Base-by-base conservation (phyloP, 2,888 invertebrate species). In the Campoplex nolae region DNA sequence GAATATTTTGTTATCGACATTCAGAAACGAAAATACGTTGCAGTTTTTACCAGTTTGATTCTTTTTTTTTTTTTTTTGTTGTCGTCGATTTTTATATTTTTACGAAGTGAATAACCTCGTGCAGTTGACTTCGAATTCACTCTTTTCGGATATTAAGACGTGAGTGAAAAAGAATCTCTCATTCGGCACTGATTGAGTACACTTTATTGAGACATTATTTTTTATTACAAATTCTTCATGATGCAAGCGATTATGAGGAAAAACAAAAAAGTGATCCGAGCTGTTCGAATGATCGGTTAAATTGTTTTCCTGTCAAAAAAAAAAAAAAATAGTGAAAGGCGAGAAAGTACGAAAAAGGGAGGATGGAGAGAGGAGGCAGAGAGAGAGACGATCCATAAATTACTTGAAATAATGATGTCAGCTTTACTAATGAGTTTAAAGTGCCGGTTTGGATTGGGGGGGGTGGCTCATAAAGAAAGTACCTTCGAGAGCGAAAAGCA, bases 341-440 rank as follows among this genome's bases (percentile, higher is more conserved):
- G 51, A 65, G 56, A 73, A 84, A 84, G 88, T 58, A 76, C 77
- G 48, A 68, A 54, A 45, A 78, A 62, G 35, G 70, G 58, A 62
- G 16, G 71, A 51, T 35, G 67, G 54, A 4, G 3, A 18, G 68
- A 8, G 73, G 32, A n/a, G 74, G 75, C n/a, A 16, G 77, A 38
- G 51, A 38, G 51, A 71, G 77, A 74, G 67, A 82, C 88, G 89
- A 88, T 89, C 84, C 89, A 88, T 91, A 90, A 92, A 91, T 92
- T 89, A 89, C 88, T 84, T 83, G 88, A 90, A 91, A 91, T 92
- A 92, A 92, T 89, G 91, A 92, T 89, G 91, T 90, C 90, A 90
- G 90, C 80, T 79, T 84, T 71, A 83, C 88, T 91, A 92, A 92
- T 90, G 91, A 91, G 89, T 91, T 79, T 90, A 90, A 90, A 89